These are phyloP conservation scores for Andrena cerasifolii DNA, from an alignment of 1,140 invertebrate species.

Conservation along the genomic window DNA sequence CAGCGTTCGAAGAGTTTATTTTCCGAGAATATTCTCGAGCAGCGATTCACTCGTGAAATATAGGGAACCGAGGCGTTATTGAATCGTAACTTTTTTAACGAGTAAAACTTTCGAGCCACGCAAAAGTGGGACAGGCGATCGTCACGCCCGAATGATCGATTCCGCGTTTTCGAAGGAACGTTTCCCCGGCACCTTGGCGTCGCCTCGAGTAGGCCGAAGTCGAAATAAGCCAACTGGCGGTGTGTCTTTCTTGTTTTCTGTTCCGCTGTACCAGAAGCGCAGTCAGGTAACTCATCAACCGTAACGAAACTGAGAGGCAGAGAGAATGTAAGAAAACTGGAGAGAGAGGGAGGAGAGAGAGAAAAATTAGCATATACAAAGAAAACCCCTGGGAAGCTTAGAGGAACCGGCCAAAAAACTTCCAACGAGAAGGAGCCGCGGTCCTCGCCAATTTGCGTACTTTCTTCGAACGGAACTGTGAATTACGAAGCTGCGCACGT, in stretches of 20 bases:
- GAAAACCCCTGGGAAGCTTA: neutral
- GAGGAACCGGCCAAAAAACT: neutral
- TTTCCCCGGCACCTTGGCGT: constrained; percentile 46
- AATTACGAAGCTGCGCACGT: too few species aligned
- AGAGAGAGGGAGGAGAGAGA: neutral
- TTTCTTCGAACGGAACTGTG: too few species aligned
- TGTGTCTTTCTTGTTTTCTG: constrained; percentile 77
- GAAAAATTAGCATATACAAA: neutral
- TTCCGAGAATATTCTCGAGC: neutral
- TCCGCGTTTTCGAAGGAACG: constrained; percentile 22
- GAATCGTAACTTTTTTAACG: neutral
- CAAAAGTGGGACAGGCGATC: constrained; percentile 17
- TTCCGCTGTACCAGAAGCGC: constrained; percentile 79
- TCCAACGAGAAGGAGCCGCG: neutral
- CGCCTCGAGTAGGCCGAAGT: constrained; percentile 45
- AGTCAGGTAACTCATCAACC: constrained; percentile 77
- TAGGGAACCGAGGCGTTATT: too few species aligned
- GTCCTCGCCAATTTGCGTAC: too few species aligned
- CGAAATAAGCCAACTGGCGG: constrained; percentile 65
- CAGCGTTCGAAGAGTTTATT: neutral
- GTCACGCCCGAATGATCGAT: constrained; percentile 26
- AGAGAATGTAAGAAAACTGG: constrained; percentile 58
- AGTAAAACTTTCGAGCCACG: neutral
- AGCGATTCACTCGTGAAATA: neutral
- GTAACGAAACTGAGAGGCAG: constrained; percentile 29